Base-by-base conservation (phyloP, 2,888 invertebrate species). In the Neocrepidodera transversa region DNA sequence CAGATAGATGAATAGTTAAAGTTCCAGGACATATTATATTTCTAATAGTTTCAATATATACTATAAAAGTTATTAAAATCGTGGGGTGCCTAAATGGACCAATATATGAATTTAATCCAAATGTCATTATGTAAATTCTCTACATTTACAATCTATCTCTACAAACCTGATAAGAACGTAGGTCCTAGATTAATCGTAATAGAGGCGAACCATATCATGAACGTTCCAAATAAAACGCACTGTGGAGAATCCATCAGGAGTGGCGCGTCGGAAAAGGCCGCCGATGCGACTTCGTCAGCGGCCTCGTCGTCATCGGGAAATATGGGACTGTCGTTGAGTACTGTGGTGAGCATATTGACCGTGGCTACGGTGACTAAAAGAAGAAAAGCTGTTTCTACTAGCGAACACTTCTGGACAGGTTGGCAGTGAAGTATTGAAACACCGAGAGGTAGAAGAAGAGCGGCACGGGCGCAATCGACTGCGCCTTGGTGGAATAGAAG, bases 151-250 rank as follows among this genome's bases (percentile, higher is more conserved):
- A 36, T 48, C 69, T n/a, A n/a, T n/a, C n/a, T n/a, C n/a, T n/a
- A n/a, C n/a, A n/a, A n/a, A 62, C 92, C 92, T 68, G 90, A 91
- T 73, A 93, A 83, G 81, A 93, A 92, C 28, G 92, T 92, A 23
- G 93, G 93, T 18, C 94, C 94, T 70, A 95, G 85, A 82, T 95
- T 93, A 78, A 94, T 91, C 50, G 93, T 92, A 76, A 94, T 90
- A 66, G 91, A 91, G 52, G 93, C 92, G 81, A 95, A 94, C 94
- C 94, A 95, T 76, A 94, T 93, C 89, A 94, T 94, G 80, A 92
- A 92, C 51, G 93, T 88, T 64, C 94, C 94, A 80, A 95, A 95
- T 47, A 93, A 84, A 63, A 94, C 92, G 80, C 95, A 95, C 85
- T 92, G 89, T 1, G 92, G 92, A 61, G 91, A 91, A 79, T 92